phyloP scores from a whole-genome alignment of 2,113 vertebrate genomes.

The Murina feae region DNA sequence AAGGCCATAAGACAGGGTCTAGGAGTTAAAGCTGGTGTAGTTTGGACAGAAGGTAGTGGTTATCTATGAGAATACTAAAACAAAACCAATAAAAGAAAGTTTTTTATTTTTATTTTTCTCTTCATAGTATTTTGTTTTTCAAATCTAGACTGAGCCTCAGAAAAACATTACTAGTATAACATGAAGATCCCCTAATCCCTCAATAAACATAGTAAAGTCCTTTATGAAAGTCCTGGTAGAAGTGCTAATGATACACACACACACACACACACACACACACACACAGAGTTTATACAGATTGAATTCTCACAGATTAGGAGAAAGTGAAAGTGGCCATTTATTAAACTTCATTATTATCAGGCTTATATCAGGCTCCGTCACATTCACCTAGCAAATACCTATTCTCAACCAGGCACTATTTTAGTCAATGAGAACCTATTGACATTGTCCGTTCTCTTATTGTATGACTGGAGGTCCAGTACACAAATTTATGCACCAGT shows the following conservation, averaged over 20 bases:
- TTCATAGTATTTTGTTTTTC: neutral
- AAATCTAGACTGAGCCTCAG: neutral
- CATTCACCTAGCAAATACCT: neutral
- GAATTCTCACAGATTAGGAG: neutral
- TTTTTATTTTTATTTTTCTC: neutral
- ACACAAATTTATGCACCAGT: no score
- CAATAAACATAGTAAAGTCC: neutral
- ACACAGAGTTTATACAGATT: neutral
- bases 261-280: neutral
- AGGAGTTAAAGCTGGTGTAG: neutral
- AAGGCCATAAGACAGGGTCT: neutral
- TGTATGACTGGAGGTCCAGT: neutral
- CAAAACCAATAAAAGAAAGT: neutral
- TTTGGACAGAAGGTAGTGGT: neutral
- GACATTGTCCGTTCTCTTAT: neutral
- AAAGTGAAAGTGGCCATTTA: neutral
- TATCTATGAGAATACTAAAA: neutral
- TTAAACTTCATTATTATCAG: neutral
- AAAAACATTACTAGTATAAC: neutral
- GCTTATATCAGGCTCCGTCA: neutral
- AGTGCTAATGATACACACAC: neutral
- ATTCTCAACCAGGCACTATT: neutral
- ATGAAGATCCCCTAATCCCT: neutral
- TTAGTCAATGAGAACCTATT: neutral
- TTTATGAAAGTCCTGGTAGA: neutral